phyloP scores from a whole-genome alignment of 2,888 invertebrate genomes.

The Sceliomorpha sp. region DNA sequence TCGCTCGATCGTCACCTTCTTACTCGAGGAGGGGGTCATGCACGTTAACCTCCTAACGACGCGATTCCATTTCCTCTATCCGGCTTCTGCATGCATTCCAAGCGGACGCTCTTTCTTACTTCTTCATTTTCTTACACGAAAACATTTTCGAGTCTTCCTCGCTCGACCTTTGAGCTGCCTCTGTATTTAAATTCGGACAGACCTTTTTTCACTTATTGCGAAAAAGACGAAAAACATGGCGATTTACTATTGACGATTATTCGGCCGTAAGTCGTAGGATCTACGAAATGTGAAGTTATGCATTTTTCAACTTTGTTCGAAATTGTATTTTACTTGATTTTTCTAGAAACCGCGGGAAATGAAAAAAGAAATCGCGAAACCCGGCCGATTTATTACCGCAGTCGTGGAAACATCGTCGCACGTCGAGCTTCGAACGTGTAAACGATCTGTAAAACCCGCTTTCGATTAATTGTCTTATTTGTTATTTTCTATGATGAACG shows the following conservation, averaged over 20 bases:
- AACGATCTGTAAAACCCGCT: not conserved
- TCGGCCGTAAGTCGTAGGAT: no score
- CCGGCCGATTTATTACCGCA: not conserved
- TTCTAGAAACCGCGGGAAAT: no score
- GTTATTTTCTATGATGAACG: slow-evolving; percentile 33
- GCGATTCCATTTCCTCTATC: slow-evolving; percentile 7
- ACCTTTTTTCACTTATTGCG: no score
- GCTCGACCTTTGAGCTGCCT: no score
- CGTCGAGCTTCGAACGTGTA: slow-evolving; percentile 10
- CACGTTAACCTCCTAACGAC: slow-evolving; percentile 14
- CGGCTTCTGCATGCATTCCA: not conserved
- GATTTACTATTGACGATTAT: no score
- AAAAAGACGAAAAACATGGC: no score
- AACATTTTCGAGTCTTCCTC: not conserved
- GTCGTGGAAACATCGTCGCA: not conserved
- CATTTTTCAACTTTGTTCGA: no score
- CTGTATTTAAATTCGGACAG: no score
- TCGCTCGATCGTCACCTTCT: slow-evolving; percentile 8
- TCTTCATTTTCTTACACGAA: not conserved
- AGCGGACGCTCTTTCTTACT: not conserved
- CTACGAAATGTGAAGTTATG: no score
- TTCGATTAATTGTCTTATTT: slow-evolving; percentile 30
- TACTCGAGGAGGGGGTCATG: not conserved
- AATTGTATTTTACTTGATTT: no score
- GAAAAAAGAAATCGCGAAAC: no score